Percentiles rank a stretch among this genome's conserved stretches.
Conservation (phyloP, 2,113 vertebrate genomes). For the Pterocles burchelli region DNA sequence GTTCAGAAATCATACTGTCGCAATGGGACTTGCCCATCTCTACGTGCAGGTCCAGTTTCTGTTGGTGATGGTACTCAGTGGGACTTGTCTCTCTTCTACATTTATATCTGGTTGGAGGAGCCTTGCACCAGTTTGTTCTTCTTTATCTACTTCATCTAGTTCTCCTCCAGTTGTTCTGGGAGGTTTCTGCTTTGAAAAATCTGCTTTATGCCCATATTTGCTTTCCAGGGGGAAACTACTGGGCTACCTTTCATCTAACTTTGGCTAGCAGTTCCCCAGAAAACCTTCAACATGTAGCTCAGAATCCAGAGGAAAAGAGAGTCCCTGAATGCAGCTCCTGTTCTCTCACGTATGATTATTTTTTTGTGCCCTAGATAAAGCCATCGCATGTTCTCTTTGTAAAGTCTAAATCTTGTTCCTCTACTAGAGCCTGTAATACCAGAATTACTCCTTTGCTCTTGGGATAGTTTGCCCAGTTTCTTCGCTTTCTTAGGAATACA, state of each 20-base stretch:
- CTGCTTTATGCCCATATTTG: not conserved
- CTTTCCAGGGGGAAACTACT: not conserved
- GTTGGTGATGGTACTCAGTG: not conserved
- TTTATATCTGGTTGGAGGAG: not conserved
- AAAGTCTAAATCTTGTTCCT: not conserved
- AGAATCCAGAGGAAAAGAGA: not conserved
- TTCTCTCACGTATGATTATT: not conserved
- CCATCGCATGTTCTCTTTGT: not conserved
- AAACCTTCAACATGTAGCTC: not conserved
- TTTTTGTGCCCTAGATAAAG: not conserved
- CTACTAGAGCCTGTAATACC: not conserved
- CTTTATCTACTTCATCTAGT: not conserved
- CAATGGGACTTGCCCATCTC: accelerated
- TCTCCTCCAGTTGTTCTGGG: not conserved
- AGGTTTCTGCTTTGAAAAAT: not conserved
- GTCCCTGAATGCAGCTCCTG: accelerated
- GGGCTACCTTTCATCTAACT: not conserved
- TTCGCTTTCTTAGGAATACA: not conserved
- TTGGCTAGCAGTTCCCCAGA: not conserved
- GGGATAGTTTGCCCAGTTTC: not conserved
- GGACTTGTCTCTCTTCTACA: not conserved
- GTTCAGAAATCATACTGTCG: not conserved
- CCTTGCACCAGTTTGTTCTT: not conserved
- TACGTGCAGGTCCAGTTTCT: not conserved
- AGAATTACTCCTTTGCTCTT: not conserved